Base-by-base conservation (phyloP, 1,140 invertebrate genomes). In the Drosophila micromelanica region DNA sequence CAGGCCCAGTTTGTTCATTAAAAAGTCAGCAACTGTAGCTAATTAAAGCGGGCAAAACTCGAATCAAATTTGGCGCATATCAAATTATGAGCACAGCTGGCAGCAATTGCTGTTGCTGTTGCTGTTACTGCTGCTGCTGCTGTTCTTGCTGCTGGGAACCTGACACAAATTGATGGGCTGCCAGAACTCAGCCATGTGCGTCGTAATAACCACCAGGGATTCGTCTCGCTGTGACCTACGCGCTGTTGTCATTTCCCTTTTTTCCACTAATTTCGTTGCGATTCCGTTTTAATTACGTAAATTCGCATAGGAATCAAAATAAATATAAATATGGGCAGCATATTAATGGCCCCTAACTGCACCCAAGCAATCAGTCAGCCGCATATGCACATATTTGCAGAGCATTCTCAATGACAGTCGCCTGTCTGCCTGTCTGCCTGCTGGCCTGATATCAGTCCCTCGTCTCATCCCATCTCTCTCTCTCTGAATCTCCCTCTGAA, bases 21-120 rank as follows among this genome's bases (percentile, higher is more conserved):
- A 86, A 87, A 79, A 87, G 82, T 82, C 82, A 87, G 82, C 45
- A 87, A 87, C 82, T 82, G 82, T 78, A 89, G 78, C 82, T 86
- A 86, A 86, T 86, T 86, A 86, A 87, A 73, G 60, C 84, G 61
- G 69, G 67, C 63, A 73, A 78, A 87, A 87, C 84, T 86, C 68
- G 84, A 86, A 87, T 89, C 78, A 86, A 86, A 86, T 86, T 86
- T 78, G 67, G 78, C 78, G 79, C 67, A 86, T 87, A 86, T 86
- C 78, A 86, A 86, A 87, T 86, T 86, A 86, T 86, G 82, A 82
- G 76, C 84, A 73, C 81, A 86, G 82, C 82, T 86, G 81, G 81
- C 82, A 87, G 78, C 82, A 86, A 86, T 87, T 80, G 80, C 64
- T 59, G 32, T 7, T 35, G 8, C 8, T 35, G 32, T 2, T 35